Conservation (phyloP, 2,888 invertebrate genomes). For the Hemaris fuciformis region DNA sequence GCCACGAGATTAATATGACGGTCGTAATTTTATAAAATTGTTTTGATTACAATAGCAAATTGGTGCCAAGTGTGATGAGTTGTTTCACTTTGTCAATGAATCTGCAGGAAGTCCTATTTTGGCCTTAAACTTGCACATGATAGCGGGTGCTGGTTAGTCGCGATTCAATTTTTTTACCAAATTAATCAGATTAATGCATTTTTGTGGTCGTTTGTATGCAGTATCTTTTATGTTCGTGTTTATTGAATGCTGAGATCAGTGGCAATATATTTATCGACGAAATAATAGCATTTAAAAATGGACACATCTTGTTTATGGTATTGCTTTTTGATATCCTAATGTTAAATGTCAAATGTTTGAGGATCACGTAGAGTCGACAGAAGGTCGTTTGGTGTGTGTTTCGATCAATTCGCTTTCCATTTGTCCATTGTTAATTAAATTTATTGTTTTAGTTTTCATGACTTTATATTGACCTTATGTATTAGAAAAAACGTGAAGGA, state of each 20-base stretch:
- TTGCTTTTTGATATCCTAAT: slow-evolving; percentile 7
- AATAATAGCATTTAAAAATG: background rate
- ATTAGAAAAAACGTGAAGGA: background rate
- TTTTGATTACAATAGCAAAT: too few species aligned
- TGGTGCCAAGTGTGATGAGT: too few species aligned
- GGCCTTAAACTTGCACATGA: background rate
- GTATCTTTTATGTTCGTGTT: background rate
- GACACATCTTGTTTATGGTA: slow-evolving; percentile 5
- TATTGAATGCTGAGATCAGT: background rate
- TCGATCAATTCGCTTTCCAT: background rate
- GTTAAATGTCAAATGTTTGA: slow-evolving; percentile 11
- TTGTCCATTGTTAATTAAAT: background rate
- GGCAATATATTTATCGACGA: background rate
- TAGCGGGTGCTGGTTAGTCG: background rate
- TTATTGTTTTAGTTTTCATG: background rate
- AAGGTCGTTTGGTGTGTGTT: slow-evolving; percentile 1
- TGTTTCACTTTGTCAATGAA: background rate
- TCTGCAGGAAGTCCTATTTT: background rate
- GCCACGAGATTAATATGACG: too few species aligned
- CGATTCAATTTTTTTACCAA: background rate
- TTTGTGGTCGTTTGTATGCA: background rate
- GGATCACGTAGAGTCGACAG: background rate
- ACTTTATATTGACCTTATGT: too few species aligned
- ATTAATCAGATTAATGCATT: background rate
- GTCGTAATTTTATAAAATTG: too few species aligned